Evolutionary conservation across 2,797 vertebrate species (phyloP).

Genomic region (Danio tinwini): DNA sequence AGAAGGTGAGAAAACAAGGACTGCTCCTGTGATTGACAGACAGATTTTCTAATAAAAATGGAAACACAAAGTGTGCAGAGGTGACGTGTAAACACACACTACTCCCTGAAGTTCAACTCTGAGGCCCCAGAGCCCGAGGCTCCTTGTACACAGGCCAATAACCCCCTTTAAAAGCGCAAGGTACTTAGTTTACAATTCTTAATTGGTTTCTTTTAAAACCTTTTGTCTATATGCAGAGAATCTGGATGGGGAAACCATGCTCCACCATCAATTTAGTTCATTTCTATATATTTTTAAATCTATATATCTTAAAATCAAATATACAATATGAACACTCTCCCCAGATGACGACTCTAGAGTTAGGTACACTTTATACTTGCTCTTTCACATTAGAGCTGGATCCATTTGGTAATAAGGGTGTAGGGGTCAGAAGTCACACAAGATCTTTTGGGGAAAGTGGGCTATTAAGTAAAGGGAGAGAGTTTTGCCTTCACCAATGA

Average conservation of each 20-base stretch:
- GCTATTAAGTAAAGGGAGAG: conserved; percentile 11
- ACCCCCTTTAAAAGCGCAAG: conserved; percentile 23
- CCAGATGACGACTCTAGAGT: conserved; percentile 53
- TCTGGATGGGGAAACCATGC: background rate
- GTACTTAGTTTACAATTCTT: conserved; percentile 39
- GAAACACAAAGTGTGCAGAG: conserved; percentile 55
- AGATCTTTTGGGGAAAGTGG: background rate
- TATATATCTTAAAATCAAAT: conserved; percentile 52
- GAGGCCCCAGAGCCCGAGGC: conserved; percentile 35
- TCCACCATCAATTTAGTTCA: background rate
- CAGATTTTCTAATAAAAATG: conserved; percentile 34
- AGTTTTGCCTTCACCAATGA: conserved; percentile 44
- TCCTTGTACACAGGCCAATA: conserved; percentile 42
- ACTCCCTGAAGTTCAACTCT: conserved; percentile 59
- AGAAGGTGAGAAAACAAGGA: conserved; percentile 26
- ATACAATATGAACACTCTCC: conserved; percentile 71
- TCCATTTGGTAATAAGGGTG: conserved; percentile 41
- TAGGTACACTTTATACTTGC: conserved; percentile 43
- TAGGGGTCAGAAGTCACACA: background rate
- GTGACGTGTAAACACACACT: conserved; percentile 60
- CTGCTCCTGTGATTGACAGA: conserved; percentile 27
- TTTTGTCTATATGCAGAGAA: conserved; percentile 11
- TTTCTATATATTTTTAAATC: conserved; percentile 43
- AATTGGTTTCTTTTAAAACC: conserved; percentile 25
- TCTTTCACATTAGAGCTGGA: conserved; percentile 34